These are phyloP conservation scores for Epinotia ramella DNA, from an alignment of 2,888 invertebrate species.

Conservation along the genomic window DNA sequence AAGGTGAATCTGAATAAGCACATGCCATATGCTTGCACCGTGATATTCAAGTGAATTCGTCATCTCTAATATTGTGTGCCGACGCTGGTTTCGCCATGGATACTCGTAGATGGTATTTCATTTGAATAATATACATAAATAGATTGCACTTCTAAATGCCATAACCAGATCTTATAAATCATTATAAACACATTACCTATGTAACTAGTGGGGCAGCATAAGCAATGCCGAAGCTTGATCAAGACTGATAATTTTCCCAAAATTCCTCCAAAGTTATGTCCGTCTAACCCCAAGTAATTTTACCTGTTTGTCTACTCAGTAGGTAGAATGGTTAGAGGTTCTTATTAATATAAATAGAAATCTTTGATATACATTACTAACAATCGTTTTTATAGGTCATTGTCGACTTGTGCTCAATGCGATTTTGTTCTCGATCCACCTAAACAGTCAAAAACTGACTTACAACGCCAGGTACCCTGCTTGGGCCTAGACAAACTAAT, in stretches of 20 bases:
- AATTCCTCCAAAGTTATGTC: too few species aligned
- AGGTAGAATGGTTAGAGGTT: not conserved
- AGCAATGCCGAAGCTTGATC: too few species aligned
- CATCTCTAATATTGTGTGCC: not conserved
- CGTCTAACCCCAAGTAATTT: too few species aligned
- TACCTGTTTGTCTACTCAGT: not conserved
- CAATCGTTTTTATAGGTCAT: slow-evolving; percentile 11
- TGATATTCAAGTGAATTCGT: not conserved
- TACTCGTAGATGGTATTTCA: slow-evolving; percentile 19
- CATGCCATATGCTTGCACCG: not conserved
- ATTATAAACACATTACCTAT: too few species aligned
- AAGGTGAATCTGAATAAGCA: not conserved
- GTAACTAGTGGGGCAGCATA: too few species aligned
- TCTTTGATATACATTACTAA: not conserved
- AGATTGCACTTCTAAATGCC: not conserved
- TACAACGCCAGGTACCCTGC: slow-evolving; percentile 10
- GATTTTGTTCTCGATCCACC: slow-evolving; percentile 25
- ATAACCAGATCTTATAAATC: too few species aligned
- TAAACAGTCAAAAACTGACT: not conserved
- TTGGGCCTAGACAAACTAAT: slow-evolving; percentile 21
- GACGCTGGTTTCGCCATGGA: slow-evolving; percentile 6
- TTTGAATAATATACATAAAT: not conserved
- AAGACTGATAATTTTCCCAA: too few species aligned
- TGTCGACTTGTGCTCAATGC: slow-evolving; percentile 19
- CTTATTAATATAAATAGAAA: not conserved